phyloP scores from a whole-genome alignment of 2,113 vertebrate genomes.

The Neotragus moschatus region DNA sequence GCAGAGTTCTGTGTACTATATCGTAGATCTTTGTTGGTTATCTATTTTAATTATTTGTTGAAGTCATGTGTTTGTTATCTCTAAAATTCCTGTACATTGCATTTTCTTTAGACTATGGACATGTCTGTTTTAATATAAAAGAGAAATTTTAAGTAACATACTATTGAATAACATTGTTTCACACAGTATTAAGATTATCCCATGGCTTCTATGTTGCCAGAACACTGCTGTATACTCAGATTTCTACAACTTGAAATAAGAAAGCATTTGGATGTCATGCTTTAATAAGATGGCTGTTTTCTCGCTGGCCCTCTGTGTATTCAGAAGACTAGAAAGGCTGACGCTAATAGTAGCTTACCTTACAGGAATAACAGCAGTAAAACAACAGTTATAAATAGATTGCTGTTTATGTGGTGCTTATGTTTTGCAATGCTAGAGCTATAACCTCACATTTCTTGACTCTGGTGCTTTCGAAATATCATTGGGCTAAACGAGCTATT shows the following conservation, averaged over 20 bases:
- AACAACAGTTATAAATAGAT: background rate
- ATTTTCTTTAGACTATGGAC: background rate
- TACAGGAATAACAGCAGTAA: background rate
- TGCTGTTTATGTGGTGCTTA: background rate
- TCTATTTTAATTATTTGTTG: background rate
- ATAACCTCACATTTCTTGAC: background rate
- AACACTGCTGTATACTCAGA: background rate
- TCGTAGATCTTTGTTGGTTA: background rate
- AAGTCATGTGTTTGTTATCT: background rate
- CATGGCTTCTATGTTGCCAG: background rate
- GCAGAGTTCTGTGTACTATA: background rate
- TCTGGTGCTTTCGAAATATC: background rate
- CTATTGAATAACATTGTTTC: background rate
- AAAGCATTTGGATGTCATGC: background rate
- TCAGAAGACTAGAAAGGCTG: background rate
- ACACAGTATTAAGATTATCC: background rate
- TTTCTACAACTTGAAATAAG: slow-evolving; percentile 15
- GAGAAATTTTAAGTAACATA: background rate
- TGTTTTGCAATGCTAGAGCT: background rate
- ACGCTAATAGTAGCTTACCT: background rate
- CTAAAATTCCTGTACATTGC: background rate
- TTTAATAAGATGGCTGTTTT: background rate
- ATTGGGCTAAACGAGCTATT: background rate
- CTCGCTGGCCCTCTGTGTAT: background rate
- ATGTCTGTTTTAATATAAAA: background rate